Base-by-base conservation (phyloP, 2,113 vertebrate species). In the Hiodon tergisus region DNA sequence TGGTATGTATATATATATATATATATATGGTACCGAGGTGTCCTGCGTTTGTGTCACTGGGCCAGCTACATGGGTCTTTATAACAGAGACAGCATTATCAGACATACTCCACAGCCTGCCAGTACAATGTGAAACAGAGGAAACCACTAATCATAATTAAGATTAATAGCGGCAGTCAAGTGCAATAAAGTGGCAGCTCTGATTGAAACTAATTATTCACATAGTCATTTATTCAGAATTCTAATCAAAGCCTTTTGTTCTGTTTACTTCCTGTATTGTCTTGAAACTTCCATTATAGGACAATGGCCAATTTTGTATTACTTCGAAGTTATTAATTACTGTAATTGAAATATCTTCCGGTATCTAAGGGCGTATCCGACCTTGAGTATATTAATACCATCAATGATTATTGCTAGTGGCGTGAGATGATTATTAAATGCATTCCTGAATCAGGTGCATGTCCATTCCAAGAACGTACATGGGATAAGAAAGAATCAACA, bases 131-230 rank as follows among this genome's bases (percentile, higher is more conserved):
- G 31, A 67, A 74, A 59, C 54, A 31, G 73, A 72, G 57, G 4
- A 57, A 48, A 59, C 17, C 16, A 17, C 62, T 65, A 65, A 73
- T 67, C 73, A 57, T 75, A 67, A 75, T 75, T 54, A 75, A 68
- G 73, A 75, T 63, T 75, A 75, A 67, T 75, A 67, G 54, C 73
- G 47, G 54, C 65, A 75, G 73, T 75, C 63, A 75, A 67, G 73
- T 67, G 54, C 53, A 75, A 68, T 67, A 59, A 67, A 75, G 73
- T 17, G 73, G 54, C 65, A 75, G 54, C 73, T 58, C 65, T 16
- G 50, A 67, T 75, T 67, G 54, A 3, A 13, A 50, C 52, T 65
- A 74, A 74, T 74, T 67, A 67, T 66, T 74, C 73, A 74, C 62
- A 74, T 58, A 65, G 53, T 72, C 55, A 60, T 72, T 31, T 75